Evolutionary conservation across 2,888 invertebrate species (phyloP).

Genomic region (Polydrusus tereticollis): DNA sequence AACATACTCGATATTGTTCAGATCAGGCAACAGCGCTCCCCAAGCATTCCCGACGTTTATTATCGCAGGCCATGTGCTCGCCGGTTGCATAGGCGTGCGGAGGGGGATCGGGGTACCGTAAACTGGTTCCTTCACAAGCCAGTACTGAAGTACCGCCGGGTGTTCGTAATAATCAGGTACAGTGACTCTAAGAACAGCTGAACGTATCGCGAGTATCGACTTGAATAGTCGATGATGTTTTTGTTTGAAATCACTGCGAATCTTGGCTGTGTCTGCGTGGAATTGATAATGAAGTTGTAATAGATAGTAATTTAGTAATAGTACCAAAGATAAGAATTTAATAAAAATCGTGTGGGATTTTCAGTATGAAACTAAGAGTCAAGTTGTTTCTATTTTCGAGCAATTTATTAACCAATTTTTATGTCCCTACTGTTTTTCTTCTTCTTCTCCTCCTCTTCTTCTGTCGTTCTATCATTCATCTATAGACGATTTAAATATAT

Average conservation of each 20-base stretch:
- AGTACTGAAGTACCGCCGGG: constrained; percentile 25
- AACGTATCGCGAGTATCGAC: constrained; percentile 3
- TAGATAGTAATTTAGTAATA: neutral
- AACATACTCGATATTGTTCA: neutral
- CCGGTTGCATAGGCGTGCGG: constrained; percentile 35
- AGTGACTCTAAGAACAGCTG: constrained; percentile 20
- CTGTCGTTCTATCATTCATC: too few relatives aligned
- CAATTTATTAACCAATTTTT: too few relatives aligned
- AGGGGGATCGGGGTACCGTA: constrained; percentile 5
- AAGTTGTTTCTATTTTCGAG: too few relatives aligned
- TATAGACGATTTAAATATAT: too few relatives aligned
- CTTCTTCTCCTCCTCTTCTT: too few relatives aligned
- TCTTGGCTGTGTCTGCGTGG: neutral
- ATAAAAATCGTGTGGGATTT: too few relatives aligned
- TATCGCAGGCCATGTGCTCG: constrained; percentile 40
- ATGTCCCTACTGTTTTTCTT: too few relatives aligned
- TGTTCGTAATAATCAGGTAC: constrained; percentile 27
- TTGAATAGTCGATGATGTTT: constrained; percentile 10
- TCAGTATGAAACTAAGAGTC: too few relatives aligned
- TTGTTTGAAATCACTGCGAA: constrained; percentile 9
- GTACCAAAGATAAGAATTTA: too few relatives aligned
- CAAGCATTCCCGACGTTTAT: constrained; percentile 21
- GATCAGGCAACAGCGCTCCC: neutral
- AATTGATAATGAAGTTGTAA: neutral
- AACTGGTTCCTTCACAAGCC: constrained; percentile 21